Conservation (phyloP, 2,797 vertebrate genomes). For the Darevskia mixta region DNA sequence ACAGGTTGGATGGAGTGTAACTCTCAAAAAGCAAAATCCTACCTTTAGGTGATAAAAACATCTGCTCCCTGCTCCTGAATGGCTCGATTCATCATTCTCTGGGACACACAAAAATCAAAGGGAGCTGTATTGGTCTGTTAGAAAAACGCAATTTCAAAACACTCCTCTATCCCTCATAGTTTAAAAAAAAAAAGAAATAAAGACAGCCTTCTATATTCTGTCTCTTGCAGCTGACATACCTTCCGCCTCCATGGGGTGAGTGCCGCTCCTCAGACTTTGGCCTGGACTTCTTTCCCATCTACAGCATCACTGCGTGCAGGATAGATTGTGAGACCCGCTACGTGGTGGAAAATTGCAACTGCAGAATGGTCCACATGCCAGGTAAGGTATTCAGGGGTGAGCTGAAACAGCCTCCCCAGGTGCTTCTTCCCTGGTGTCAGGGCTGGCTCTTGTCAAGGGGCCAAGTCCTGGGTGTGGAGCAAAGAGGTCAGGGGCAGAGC, state of each 20-base stretch:
- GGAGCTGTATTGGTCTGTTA: not conserved
- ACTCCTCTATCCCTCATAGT: not conserved
- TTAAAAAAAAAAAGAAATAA: not conserved
- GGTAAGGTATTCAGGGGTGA: conserved; percentile 78
- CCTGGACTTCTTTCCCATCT: conserved; percentile 94
- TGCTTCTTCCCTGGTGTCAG: not conserved
- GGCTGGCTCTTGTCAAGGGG: not conserved
- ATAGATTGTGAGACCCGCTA: conserved; percentile 98
- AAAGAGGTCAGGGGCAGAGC: not conserved
- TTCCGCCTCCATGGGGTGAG: conserved; percentile 97
- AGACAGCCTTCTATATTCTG: not conserved
- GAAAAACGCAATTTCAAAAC: not conserved
- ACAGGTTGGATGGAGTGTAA: not conserved
- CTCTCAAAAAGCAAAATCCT: not conserved
- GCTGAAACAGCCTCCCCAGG: not conserved
- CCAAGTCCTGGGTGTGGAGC: not conserved
- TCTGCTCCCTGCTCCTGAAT: not conserved
- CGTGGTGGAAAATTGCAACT: conserved; percentile 98
- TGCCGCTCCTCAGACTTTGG: conserved; percentile 91
- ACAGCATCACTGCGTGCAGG: conserved; percentile 96
- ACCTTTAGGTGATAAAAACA: not conserved
- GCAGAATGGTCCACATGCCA: conserved; percentile 98
- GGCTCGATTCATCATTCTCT: not conserved
- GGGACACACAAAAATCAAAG: not conserved
- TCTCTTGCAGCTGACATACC: conserved; percentile 90